Evolutionary conservation across 2,888 invertebrate species (phyloP), one percentile per base, ranked within the genome.

Genomic region (Lasioglossum marginatum): DNA sequence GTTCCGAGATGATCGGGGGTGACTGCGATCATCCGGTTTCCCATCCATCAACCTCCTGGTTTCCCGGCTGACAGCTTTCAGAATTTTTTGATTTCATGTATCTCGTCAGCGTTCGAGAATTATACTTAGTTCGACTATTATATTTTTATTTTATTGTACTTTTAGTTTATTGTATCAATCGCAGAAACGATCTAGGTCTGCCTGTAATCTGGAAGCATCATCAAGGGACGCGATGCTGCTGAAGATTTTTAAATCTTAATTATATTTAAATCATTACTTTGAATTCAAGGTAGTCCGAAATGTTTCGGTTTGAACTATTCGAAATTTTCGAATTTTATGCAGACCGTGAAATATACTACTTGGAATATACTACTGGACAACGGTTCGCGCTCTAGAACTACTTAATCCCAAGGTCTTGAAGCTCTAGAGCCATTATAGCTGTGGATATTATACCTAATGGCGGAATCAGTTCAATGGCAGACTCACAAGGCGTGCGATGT

Each of bases 1-100:
- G 83, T 80, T 85, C 76, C 74, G 34, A 34, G 34, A 34, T 23
- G 34, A 66, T 66, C 31, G 66, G 34, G 66, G 34, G 66, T 3
- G 66, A 66, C 66, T 8, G 66, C 66, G 66, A 60, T n/a, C n/a
- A 27, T 60, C 27, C 12, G 27, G 12, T n/a, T 12, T 12, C n/a
- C n/a, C 27, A 27, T 60, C 27, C 12, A 60, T 60, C 60, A 27
- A 4, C 14, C 14, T 14, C 1, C 27, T 31, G 5, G 6, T 16
- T 5, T 16, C 6, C 16, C 2, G 2, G 27, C 12, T 27, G 14
- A 63, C 2, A 31, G 63, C 6, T 63, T 63, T 27, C 27, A 5
- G 63, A 31, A 23, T 4, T 34, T 23, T 66, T 34, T 19, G 0
- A 66, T 34, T 66, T 34, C 19, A 8, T 34, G 8, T 63, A 16